A percentile compares a stretch with the other conserved stretches of the same genome.
phyloP scores from a whole-genome alignment of 1,140 invertebrate species.

The Coboldia fuscipes region DNA sequence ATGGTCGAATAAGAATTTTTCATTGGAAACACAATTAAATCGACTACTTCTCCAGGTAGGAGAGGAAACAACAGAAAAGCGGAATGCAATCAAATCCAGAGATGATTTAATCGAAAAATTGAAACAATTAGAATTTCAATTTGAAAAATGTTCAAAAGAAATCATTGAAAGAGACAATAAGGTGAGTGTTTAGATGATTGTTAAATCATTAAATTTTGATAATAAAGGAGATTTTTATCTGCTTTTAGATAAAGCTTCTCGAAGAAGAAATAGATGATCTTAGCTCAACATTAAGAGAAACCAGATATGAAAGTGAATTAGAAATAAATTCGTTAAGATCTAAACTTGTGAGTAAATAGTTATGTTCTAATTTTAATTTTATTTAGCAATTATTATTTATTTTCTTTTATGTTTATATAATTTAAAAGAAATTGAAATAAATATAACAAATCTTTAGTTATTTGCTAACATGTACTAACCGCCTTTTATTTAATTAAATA shows the following conservation, averaged over 20 bases:
- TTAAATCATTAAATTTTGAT: background rate
- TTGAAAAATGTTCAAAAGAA: constrained; percentile 45
- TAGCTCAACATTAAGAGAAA: constrained; percentile 33
- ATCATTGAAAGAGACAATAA: constrained; percentile 48
- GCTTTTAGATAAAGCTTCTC: constrained; percentile 27
- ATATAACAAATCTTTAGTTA: background rate
- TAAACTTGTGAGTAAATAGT: constrained; percentile 39
- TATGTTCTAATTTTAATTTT: constrained; percentile 4
- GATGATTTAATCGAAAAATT: constrained; percentile 38
- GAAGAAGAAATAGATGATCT: constrained; percentile 39
- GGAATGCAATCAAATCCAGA: constrained; percentile 47
- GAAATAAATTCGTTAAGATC: constrained; percentile 35
- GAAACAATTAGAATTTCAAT: constrained; percentile 37
- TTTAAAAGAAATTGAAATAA: too few species aligned
- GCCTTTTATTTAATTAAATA: background rate
- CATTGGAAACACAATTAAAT: constrained; percentile 61
- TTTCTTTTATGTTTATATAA: too few species aligned
- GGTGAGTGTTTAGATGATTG: constrained; percentile 15
- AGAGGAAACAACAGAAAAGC: constrained; percentile 53
- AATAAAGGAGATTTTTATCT: background rate
- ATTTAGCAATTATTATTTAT: too few species aligned
- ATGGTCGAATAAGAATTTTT: constrained; percentile 72
- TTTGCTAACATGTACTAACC: background rate
- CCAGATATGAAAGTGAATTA: constrained; percentile 33
- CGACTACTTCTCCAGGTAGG: constrained; percentile 56